These are phyloP conservation scores for Phragmatobia fuliginosa DNA, from an alignment of 2,888 invertebrate species.

Conservation along the genomic window DNA sequence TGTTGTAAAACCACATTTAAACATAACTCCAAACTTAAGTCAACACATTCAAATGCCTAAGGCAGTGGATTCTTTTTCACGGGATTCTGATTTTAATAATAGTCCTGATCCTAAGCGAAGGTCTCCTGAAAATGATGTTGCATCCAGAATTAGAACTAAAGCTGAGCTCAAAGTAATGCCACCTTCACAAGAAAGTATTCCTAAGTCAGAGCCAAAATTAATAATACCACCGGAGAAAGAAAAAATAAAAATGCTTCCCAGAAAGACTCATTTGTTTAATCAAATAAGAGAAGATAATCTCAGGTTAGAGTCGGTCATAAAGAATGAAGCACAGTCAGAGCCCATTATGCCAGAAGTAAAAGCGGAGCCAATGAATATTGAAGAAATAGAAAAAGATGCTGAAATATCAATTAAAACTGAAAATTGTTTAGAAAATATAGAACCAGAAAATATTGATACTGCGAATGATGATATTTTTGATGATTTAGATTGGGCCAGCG, in stretches of 20 bases:
- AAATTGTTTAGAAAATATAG: conserved; percentile 61
- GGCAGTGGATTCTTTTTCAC: conserved; percentile 89
- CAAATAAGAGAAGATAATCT: conserved; percentile 81
- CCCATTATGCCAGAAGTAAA: conserved; percentile 86
- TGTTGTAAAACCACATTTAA: conserved; percentile 53
- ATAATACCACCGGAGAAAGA: conserved; percentile 55
- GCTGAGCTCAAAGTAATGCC: conserved; percentile 91
- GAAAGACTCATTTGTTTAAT: conserved; percentile 76
- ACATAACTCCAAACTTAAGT: conserved; percentile 57
- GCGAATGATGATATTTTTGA: conserved; percentile 55
- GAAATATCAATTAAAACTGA: conserved; percentile 77
- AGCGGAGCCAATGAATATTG: conserved; percentile 89
- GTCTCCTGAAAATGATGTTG: conserved; percentile 84
- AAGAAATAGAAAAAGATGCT: conserved; percentile 88
- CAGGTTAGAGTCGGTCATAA: conserved; percentile 85
- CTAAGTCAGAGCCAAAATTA: conserved; percentile 61
- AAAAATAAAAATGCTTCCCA: conserved; percentile 70
- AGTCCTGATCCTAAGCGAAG: conserved; percentile 69
- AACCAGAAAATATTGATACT: conserved; percentile 47
- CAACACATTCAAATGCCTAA: conserved; percentile 89
- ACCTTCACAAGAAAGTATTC: conserved; percentile 70
- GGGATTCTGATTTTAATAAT: conserved; percentile 79
- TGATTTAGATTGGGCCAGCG: conserved; percentile 88
- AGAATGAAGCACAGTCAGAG: conserved; percentile 87
- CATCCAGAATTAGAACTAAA: conserved; percentile 93